A percentile compares a stretch with the other conserved stretches of the same genome.
Conservation (phyloP, 1,140 invertebrate species). For the Pristionchus pacificus region DNA sequence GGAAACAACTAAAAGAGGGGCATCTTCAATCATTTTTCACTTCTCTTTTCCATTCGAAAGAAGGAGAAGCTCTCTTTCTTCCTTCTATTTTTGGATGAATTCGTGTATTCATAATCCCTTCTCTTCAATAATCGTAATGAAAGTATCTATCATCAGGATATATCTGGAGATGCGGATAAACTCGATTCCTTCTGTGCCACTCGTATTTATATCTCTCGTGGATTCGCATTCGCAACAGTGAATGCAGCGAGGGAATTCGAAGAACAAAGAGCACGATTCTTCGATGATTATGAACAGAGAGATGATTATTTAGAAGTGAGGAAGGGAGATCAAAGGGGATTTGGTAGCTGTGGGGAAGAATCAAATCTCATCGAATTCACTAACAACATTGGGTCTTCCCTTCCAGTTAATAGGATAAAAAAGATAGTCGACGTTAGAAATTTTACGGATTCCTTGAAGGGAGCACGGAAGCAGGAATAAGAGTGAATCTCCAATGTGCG, state of each 20-base stretch:
- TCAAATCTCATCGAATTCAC: too few relatives aligned
- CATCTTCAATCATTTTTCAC: neutral
- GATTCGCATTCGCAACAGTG: slow-evolving; percentile 75
- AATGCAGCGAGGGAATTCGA: slow-evolving; percentile 78
- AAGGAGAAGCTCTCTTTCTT: neutral
- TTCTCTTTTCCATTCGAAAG: neutral
- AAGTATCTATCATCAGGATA: slow-evolving; percentile 61
- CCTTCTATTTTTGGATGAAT: neutral
- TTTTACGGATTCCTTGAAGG: too few relatives aligned
- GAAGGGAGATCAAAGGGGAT: too few relatives aligned
- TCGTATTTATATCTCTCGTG: slow-evolving; percentile 71
- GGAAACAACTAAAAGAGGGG: neutral
- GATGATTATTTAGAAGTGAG: slow-evolving; percentile 85
- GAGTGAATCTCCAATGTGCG: neutral
- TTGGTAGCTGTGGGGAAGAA: too few relatives aligned
- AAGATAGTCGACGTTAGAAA: too few relatives aligned
- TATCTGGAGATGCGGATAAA: slow-evolving; percentile 71
- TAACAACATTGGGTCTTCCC: too few relatives aligned
- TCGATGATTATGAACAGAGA: slow-evolving; percentile 72
- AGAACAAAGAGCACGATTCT: slow-evolving; percentile 76
- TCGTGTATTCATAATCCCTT: slow-evolving; percentile 2
- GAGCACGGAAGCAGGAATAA: too few relatives aligned
- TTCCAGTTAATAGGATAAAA: too few relatives aligned
- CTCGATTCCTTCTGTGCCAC: slow-evolving; percentile 70
- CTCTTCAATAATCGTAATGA: slow-evolving; percentile 16